Evolutionary conservation across 2,113 vertebrate genomes (phyloP), one percentile per base, ranked within the genome.

Genomic region (Mustela lutreola): DNA sequence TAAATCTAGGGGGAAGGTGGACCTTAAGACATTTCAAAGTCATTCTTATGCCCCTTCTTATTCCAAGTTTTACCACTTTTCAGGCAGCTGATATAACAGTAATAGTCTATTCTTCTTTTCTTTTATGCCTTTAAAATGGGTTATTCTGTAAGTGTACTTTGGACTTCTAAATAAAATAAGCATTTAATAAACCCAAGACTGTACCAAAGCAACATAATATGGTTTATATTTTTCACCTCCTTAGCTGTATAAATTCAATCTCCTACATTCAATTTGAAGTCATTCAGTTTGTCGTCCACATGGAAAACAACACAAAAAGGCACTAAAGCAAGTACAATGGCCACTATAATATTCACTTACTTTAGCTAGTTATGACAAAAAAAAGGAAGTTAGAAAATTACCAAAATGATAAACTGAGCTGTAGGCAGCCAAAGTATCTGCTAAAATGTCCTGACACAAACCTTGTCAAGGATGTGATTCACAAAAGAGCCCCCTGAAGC

Each of bases 201-300:
- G 26, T 18, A 58, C 45, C 75, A 65, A 71, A 88, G 22, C 67
- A 26, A 42, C 31, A 39, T 48, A 79, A 75, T 81, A 50, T 24
- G 2, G 11, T 70, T 86, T 92, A 42, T 45, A 78, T 60, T 94
- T 94, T 96, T 84, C 78, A 79, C n/a, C 60, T 94, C 65, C 28
- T 92, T 50, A 83, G 86, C 60, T 87, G 18, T 14, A 36, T 14
- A 36, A 96, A 97, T 89, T 95, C 56, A 73, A 83, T 73, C 58
- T 33, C 19, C 83, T 80, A 22, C 94, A 96, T 84, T 91, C 28
- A 89, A 65, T 88, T 83, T 45, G 65, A 78, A 96, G 11, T 88
- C 56, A 83, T 82, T 86, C 36, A 33, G 10, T 79, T 36, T 63
- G 36, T 31, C 56, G 21, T 80, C 75, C 39, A 80, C 11, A 62